Evolutionary conservation across 2,113 vertebrate species (phyloP).

Genomic region (Polypterus bichir): DNA sequence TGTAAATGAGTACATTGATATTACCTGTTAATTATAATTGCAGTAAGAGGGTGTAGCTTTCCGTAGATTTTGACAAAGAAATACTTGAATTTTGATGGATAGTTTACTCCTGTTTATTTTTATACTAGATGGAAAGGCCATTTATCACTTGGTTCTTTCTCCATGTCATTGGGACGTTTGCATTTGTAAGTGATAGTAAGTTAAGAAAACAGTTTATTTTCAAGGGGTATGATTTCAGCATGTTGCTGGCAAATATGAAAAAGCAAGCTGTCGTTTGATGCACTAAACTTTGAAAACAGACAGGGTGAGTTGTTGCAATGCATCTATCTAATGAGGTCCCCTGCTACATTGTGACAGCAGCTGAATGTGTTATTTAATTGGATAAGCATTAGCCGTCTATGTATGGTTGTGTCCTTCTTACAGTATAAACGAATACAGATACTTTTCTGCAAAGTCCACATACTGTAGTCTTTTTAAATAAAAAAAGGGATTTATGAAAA

Average conservation of each 20-base stretch:
- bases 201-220: not conserved
- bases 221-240: too few relatives aligned
- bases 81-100: too few relatives aligned
- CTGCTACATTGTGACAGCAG: not conserved
- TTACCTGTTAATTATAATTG: too few relatives aligned
- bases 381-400: not conserved
- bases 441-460: slow-evolving; percentile 39
- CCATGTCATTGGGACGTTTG: not conserved
- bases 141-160: too few relatives aligned
- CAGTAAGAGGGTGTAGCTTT: too few relatives aligned
- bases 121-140: too few relatives aligned
- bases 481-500: slow-evolving; percentile 61
- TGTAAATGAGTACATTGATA: too few relatives aligned
- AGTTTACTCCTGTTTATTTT: too few relatives aligned
- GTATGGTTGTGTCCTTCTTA: slow-evolving; percentile 14
- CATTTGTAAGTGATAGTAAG: not conserved
- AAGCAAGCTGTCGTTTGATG: not conserved
- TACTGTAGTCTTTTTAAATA: slow-evolving; percentile 40
- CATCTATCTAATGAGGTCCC: slow-evolving; percentile 11
- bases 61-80: too few relatives aligned
- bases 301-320: slow-evolving; percentile 2
- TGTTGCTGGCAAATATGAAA: too few relatives aligned
- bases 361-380: not conserved
- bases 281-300: not conserved
- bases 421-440: slow-evolving; percentile 25